These are phyloP conservation scores for Cerastis leucographa DNA, from an alignment of 2,888 invertebrate genomes.

Conservation along the genomic window DNA sequence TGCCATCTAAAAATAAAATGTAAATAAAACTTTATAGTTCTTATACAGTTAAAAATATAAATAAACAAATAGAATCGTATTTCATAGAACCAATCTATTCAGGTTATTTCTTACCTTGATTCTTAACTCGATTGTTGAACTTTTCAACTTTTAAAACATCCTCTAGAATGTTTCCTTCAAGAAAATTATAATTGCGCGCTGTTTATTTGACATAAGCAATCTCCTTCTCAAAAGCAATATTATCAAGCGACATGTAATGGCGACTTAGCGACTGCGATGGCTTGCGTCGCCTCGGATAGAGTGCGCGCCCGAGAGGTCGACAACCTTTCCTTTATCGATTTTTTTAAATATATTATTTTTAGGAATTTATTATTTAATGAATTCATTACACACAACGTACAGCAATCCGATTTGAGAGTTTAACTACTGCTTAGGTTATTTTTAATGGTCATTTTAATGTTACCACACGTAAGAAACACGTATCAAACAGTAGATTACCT, in stretches of 20 bases:
- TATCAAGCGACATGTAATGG: constrained; percentile 80
- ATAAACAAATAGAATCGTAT: background rate
- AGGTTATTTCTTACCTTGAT: constrained; percentile 27
- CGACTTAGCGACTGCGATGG: constrained; percentile 64
- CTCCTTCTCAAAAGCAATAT: constrained; percentile 73
- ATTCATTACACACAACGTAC: background rate
- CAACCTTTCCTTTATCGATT: constrained; percentile 42
- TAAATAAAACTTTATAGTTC: constrained; percentile 7
- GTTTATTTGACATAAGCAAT: constrained; percentile 81
- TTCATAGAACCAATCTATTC: background rate
- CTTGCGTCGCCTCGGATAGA: constrained; percentile 10
- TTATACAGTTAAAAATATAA: background rate
- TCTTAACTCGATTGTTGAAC: background rate
- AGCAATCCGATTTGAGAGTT: background rate
- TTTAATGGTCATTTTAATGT: background rate
- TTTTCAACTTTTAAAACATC: constrained; percentile 9
- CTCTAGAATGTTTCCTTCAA: constrained; percentile 31
- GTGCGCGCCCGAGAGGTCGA: constrained; percentile 19
- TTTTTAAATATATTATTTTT: background rate
- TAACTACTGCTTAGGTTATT: background rate
- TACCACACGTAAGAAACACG: background rate
- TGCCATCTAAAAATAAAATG: constrained; percentile 77
- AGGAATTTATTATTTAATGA: background rate
- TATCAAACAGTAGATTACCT: background rate
- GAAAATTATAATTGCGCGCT: constrained; percentile 74